Conservation (phyloP, 2,888 invertebrate species). For the Pyrochroa serraticornis region DNA sequence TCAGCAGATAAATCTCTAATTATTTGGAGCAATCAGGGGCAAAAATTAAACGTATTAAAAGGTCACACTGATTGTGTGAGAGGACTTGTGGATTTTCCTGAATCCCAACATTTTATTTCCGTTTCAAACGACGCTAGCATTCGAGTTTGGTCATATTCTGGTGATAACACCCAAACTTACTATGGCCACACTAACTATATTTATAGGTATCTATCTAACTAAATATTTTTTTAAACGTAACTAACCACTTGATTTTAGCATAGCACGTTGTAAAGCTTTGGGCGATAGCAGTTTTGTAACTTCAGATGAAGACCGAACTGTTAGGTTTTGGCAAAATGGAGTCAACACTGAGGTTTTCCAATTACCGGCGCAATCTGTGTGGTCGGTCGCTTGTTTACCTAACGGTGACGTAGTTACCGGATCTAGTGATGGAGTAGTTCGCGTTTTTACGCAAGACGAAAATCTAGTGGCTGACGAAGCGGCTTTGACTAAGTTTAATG, state of each 20-base stretch:
- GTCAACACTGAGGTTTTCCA: constrained; percentile 70
- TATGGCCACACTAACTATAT: constrained; percentile 90
- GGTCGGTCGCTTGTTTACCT: constrained; percentile 79
- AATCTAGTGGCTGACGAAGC: constrained; percentile 71
- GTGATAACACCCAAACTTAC: constrained; percentile 76
- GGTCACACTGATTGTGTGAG: constrained; percentile 95
- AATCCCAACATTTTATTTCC: constrained; percentile 79
- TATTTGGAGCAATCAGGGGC: constrained; percentile 78
- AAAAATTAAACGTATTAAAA: constrained; percentile 67
- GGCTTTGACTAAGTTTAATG: constrained; percentile 70
- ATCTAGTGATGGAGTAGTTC: constrained; percentile 83
- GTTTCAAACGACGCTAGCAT: constrained; percentile 92
- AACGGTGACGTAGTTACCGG: constrained; percentile 93
- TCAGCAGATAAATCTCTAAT: constrained; percentile 92
- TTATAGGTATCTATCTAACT: constrained; percentile 70
- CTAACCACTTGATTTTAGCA: constrained; percentile 51
- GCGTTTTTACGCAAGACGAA: constrained; percentile 82
- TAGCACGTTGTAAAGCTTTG: constrained; percentile 63
- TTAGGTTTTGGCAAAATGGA: constrained; percentile 78
- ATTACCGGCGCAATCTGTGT: constrained; percentile 87
- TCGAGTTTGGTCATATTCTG: constrained; percentile 81
- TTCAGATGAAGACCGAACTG: constrained; percentile 86
- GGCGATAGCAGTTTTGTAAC: constrained; percentile 71
- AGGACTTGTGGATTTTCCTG: constrained; percentile 71
- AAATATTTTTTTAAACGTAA: constrained; percentile 8